Evolutionary conservation across 2,797 vertebrate genomes (phyloP), one percentile per base, ranked within the genome.

Genomic region (Mastacembelus armatus): DNA sequence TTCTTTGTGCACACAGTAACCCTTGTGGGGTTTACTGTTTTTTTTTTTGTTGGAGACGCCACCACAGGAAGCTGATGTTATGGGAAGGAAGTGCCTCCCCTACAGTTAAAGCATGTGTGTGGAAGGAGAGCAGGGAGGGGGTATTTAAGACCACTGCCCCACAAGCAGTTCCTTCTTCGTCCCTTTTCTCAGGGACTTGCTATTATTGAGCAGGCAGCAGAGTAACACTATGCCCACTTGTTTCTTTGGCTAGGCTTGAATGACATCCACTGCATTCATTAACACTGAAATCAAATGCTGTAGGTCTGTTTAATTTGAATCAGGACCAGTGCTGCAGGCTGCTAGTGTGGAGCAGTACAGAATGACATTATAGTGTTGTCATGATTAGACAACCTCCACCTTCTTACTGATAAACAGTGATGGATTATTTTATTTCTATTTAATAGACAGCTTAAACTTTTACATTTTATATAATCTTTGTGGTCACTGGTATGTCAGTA

Each of bases 11-110:
- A 79, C 71, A 81, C 68, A 78, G 63, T 71, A 72, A 49, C 70
- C 67, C 66, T 72, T 84, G 60, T 77, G 36, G 35, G 42, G 42
- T 75, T 59, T 14, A 57, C 52, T 48, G 30, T 67, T 56, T 47
- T 60, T 76, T 56, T 74, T 58, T 63, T 64, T 47, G 73, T 29
- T 79, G 75, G 84, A 85, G 88, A 84, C 72, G 75, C 80, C 80
- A 52, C 77, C 62, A 86, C 85, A 90, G 90, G 90, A 93, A 91
- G 73, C 49, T 66, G 42, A 71, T 92, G 89, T 91, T 93, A 85
- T 91, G 88, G 84, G 80, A 89, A 78, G 89, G 90, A 91, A 87
- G 85, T 85, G 81, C 81, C 85, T 87, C 87, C 83, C 87, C 7
- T n/a, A 79, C 21, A 4, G 87, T 82, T 78, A 77, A 81, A 86